phyloP scores from a whole-genome alignment of 2,888 invertebrate genomes.

The Bombyx huttoni region DNA sequence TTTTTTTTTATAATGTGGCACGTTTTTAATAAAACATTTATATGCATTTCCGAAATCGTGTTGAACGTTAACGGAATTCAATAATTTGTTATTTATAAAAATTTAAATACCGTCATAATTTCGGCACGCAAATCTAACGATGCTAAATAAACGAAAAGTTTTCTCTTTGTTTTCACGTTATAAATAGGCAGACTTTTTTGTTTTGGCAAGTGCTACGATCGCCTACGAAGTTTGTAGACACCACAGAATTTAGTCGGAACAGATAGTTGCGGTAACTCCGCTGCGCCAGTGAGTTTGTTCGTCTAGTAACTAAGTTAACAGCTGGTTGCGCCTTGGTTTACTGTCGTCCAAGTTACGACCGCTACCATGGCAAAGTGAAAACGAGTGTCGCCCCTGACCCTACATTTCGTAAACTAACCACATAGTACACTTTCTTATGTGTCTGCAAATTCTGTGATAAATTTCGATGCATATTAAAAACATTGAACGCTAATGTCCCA shows the following conservation, averaged over 20 bases:
- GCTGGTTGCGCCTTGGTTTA: conserved; percentile 6
- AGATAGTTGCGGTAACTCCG: conserved; percentile 11
- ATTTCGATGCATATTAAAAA: background rate
- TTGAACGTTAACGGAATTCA: background rate
- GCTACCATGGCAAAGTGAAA: conserved; percentile 28
- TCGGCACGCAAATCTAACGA: background rate
- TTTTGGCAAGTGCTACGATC: conserved; percentile 21
- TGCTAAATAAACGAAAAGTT: background rate
- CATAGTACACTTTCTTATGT: background rate
- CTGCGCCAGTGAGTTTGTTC: conserved; percentile 4
- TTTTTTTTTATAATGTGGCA: background rate
- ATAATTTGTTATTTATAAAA: background rate
- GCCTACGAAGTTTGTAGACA: conserved; percentile 29
- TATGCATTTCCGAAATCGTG: background rate
- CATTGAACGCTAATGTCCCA: too few species aligned
- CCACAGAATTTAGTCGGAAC: conserved; percentile 11
- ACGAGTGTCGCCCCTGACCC: conserved; percentile 34
- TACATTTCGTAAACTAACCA: conserved; percentile 19
- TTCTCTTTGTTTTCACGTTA: background rate
- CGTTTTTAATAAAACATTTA: background rate
- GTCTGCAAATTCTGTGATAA: background rate
- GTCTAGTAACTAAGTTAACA: conserved; percentile 13
- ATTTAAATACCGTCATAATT: background rate
- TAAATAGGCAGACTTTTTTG: background rate
- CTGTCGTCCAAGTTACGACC: background rate